These are phyloP conservation scores for Syngnathus acus DNA, from an alignment of 2,797 vertebrate species.

Conservation along the genomic window DNA sequence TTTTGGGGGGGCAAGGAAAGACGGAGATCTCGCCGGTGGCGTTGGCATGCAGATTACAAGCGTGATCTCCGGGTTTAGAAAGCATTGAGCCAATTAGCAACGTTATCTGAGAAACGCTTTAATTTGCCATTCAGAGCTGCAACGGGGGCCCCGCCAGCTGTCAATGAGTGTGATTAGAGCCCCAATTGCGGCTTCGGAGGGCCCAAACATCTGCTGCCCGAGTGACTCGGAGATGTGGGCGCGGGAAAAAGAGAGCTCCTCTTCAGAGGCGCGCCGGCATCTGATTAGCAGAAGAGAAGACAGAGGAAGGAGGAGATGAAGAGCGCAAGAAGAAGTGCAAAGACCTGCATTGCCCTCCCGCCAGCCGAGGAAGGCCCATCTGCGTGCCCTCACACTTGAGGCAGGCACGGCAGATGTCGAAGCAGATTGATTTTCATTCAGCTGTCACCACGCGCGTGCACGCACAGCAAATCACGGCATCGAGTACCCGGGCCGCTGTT, in stretches of 20 bases:
- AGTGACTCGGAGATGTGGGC: slow-evolving; percentile 60
- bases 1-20: slow-evolving; percentile 25
- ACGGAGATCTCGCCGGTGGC: slow-evolving; percentile 40
- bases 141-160: slow-evolving; percentile 63
- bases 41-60: slow-evolving; percentile 40
- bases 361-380: slow-evolving; percentile 73
- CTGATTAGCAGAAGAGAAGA: slow-evolving; percentile 48
- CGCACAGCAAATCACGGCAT: slow-evolving; percentile 50
- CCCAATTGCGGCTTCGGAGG: slow-evolving; percentile 66
- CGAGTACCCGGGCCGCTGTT: slow-evolving; percentile 60
- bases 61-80: slow-evolving; percentile 64
- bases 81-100: slow-evolving; percentile 70
- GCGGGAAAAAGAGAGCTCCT: slow-evolving; percentile 43
- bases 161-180: slow-evolving; percentile 77
- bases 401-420: slow-evolving; percentile 72
- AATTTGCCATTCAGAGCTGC: slow-evolving; percentile 72
- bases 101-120: slow-evolving; percentile 68
- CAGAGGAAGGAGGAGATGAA: background rate
- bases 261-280: slow-evolving; percentile 55
- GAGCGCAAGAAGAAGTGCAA: slow-evolving; percentile 40
- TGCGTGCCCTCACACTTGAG: slow-evolving; percentile 69
- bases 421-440: slow-evolving; percentile 77
- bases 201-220: slow-evolving; percentile 73
- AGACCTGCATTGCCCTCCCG: slow-evolving; percentile 59
- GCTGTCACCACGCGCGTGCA: slow-evolving; percentile 64